A percentile compares a stretch with the other conserved stretches of the same genome.
Evolutionary conservation across 1,140 invertebrate genomes (phyloP).

Genomic region (Ctenoplectra terminalis): DNA sequence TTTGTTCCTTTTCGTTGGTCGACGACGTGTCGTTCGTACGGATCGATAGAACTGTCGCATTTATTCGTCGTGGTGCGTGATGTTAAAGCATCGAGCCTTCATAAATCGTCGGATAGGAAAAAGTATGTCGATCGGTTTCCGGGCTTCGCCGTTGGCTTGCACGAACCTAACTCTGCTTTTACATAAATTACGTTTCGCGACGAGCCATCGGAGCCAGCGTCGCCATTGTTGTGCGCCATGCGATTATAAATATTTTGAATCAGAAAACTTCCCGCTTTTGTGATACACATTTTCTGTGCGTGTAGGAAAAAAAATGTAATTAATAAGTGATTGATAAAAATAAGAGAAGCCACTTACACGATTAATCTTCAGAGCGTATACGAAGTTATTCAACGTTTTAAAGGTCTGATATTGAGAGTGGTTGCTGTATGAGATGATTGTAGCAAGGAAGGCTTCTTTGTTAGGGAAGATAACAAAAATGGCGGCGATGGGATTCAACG

Average conservation of each 20-base stretch:
- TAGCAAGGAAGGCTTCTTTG: neutral
- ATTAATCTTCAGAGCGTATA: neutral
- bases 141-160: neutral
- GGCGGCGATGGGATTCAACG: neutral
- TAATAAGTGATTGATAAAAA: too few species aligned
- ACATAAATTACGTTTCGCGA: conserved; percentile 10
- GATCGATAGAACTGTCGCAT: conserved; percentile 34
- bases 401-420: neutral
- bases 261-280: neutral
- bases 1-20: neutral
- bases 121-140: conserved; percentile 39
- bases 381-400: conserved; percentile 1
- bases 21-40: neutral
- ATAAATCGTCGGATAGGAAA: conserved; percentile 29
- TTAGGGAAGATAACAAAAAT: neutral
- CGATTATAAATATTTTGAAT: neutral
- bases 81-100: neutral
- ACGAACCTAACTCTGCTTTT: neutral
- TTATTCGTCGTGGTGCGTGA: conserved; percentile 13
- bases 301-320: neutral
- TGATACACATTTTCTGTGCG: neutral
- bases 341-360: neutral
- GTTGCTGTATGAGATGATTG: conserved; percentile 4
- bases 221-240: neutral
- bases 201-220: neutral